A percentile compares a stretch with the other conserved stretches of the same genome.
These are phyloP conservation scores for Pseudomyrmex sp. DNA, from an alignment of 1,140 invertebrate genomes.

Conservation along the genomic window DNA sequence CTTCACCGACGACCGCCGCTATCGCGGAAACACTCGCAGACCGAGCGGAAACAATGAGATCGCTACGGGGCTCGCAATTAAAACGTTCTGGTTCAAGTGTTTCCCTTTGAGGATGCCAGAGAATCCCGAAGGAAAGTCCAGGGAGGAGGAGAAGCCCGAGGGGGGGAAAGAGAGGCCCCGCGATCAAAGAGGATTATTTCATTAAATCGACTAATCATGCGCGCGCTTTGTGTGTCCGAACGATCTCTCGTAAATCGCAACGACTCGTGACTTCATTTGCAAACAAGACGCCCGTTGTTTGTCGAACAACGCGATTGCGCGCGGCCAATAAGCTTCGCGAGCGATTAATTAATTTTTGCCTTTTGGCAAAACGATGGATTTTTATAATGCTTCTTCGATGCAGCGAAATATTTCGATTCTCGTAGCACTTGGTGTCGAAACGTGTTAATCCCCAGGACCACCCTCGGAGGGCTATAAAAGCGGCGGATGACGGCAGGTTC, in stretches of 20 bases:
- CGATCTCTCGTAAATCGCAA: constrained; percentile 59
- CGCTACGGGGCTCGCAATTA: constrained; percentile 81
- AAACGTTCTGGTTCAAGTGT: constrained; percentile 84
- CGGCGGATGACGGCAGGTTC: neutral
- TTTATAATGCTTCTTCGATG: too few relatives aligned
- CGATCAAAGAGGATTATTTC: constrained; percentile 85
- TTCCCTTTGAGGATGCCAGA: constrained; percentile 79
- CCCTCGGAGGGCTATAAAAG: constrained; percentile 23
- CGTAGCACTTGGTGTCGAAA: neutral
- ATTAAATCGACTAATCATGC: constrained; percentile 84
- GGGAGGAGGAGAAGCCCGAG: constrained; percentile 65
- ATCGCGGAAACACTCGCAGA: constrained; percentile 70
- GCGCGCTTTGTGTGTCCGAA: constrained; percentile 58
- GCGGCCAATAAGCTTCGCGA: neutral
- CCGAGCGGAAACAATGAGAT: constrained; percentile 82
- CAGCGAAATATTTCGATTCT: neutral
- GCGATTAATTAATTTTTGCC: neutral
- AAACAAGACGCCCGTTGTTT: constrained; percentile 8
- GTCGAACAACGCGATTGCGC: neutral
- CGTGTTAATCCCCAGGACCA: constrained; percentile 36
- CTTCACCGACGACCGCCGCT: constrained; percentile 52
- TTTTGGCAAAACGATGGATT: too few relatives aligned
- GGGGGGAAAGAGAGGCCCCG: constrained; percentile 60
- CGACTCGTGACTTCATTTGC: constrained; percentile 37
- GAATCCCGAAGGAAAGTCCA: constrained; percentile 73